Evolutionary conservation across 30 jellyfish, hydroid and myxozoan species (phyloP), one percentile per base, ranked within the genome.

Genomic region (Nemopilema nomurai): DNA sequence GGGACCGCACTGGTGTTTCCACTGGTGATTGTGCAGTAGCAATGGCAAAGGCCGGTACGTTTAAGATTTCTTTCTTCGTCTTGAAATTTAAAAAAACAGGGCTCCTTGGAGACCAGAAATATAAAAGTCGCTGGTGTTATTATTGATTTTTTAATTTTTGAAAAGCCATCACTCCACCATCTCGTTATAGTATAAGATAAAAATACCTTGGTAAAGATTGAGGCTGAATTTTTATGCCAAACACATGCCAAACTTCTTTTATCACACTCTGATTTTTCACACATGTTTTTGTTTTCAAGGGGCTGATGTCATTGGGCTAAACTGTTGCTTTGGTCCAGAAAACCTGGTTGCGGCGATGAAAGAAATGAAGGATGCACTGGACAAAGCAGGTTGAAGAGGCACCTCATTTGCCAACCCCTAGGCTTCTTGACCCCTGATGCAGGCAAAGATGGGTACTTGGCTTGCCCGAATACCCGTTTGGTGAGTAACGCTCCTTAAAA

Each of bases 401-500:
- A 89, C 66, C 79, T 72, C 23, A 74, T 89, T 62, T 66, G 87
- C 26, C 97, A 81, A 62, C 97, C 97, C 24, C 53, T 74, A 1
- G 97, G 84, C 7, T 82, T 9, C 21, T 85, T 90, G 87, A 89
- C 93, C 8, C 89, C 97, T 6, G 97, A 89, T 67, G 93, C 87
- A 1, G 94, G 79, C 17, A 67, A 63, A 69, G 86, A 28, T 51
- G 97, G 97, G n/a, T 89, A 70, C 33, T 67, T 30, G 49, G 83
- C 18, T 49, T 83, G 16, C 97, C 97, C 20, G 97, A 89, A 69
- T 81, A 21, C 66, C 93, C 97, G 51, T 62, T 82, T 33, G 83
- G 83, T 73, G 1, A 31, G 83, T 71, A 28, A n/a, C n/a, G n/a
- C n/a, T n/a, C n/a, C n/a, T n/a, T n/a, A n/a, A n/a, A n/a, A n/a